Conservation (phyloP, 2,797 vertebrate genomes). For the Eremophila alpestris region DNA sequence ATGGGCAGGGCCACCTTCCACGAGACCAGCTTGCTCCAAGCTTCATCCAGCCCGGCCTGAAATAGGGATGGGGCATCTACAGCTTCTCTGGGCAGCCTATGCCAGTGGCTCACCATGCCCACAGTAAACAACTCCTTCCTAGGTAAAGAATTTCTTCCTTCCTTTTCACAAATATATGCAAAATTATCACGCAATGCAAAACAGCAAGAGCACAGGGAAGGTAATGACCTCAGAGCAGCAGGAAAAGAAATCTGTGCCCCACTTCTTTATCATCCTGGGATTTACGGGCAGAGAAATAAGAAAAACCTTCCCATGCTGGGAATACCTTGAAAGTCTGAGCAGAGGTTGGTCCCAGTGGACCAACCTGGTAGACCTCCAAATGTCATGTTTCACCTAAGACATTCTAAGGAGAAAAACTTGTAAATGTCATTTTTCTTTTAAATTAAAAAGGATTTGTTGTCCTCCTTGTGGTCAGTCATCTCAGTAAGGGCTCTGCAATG, state of each 20-base stretch:
- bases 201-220: not conserved
- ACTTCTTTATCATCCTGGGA: not conserved
- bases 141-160: not conserved
- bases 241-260: not conserved
- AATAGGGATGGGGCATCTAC: not conserved
- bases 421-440: not conserved
- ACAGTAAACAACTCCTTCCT: not conserved
- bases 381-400: not conserved
- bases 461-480: not conserved
- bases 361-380: not conserved
- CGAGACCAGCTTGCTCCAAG: not conserved
- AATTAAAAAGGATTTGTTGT: not conserved
- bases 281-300: not conserved
- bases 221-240: not conserved
- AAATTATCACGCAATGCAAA: accelerated
- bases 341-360: not conserved
- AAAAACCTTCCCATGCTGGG: not conserved
- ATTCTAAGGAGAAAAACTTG: not conserved
- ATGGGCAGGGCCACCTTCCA: not conserved
- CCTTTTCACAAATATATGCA: not conserved
- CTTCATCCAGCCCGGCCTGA: not conserved
- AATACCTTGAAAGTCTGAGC: not conserved
- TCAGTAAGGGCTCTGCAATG: not conserved
- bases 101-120: not conserved
- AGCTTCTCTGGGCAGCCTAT: not conserved